Evolutionary conservation across 1,140 invertebrate species (phyloP), one percentile per base, ranked within the genome.

Genomic region (Drosophila jambulina): DNA sequence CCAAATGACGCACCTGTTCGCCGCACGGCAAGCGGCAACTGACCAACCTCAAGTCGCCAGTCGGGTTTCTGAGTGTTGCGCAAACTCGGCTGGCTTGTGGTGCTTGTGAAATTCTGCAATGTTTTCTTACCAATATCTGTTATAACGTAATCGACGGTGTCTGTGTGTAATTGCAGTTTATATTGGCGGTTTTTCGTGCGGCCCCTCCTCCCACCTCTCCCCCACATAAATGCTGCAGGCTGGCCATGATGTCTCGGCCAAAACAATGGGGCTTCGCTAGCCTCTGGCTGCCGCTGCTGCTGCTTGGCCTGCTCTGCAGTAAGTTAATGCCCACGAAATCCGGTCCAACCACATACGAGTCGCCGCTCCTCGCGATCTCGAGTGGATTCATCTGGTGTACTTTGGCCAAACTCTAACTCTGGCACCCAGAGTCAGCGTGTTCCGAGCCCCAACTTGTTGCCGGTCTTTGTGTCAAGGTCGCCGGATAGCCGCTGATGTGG

Each of bases 391-490:
- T 36, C n/a, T 53, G 53, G 56, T 36, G 56, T 36, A 78, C 58
- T 61, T 65, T 57, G 59, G 61, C 65, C 49, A 58, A 56, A 38
- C 53, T 38, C 53, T 21, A n/a, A 32, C 43, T 45, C 46, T 62
- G 60, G 46, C 77, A 64, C 62, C 75, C 61, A 56, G 48, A 64
- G 45, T 8, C 45, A 0, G 46, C 69, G 15, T 38, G 32, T 17
- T 21, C 29, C 46, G 25, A 69, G 68, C 53, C 45, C 49, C 19
- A 82, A 79, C 48, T 76, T 57, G 67, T 90, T 90, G 85, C 81
- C 85, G 86, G 86, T 91, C 85, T 91, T 90, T 90, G 85, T 90
- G 85, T 90, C 85, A 90, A 90, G 85, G 85, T 90, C 85, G 84
- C 54, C 75, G 59, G 48, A 68, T 77, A 12, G 38, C 34, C 29